These are phyloP conservation scores for Strix aluco DNA, from an alignment of 2,113 vertebrate genomes.

Conservation along the genomic window DNA sequence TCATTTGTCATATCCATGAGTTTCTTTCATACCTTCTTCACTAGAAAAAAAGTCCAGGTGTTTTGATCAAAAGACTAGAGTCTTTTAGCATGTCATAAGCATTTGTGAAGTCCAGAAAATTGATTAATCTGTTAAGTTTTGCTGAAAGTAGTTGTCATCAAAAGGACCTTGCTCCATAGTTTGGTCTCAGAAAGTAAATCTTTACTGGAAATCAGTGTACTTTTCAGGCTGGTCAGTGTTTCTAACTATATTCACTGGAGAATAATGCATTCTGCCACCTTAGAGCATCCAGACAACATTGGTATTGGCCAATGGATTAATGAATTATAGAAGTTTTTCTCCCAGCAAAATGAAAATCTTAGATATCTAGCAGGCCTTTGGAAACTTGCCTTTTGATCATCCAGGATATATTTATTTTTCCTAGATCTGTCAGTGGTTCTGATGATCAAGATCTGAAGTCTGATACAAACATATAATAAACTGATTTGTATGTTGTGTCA, in stretches of 20 bases:
- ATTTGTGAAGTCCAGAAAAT: background rate
- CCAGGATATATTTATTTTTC: background rate
- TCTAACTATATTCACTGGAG: background rate
- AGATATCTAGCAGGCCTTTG: background rate
- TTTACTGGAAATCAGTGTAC: background rate
- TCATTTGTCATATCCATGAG: background rate
- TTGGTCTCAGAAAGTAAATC: background rate
- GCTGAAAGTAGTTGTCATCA: background rate
- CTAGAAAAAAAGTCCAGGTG: background rate
- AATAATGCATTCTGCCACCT: background rate
- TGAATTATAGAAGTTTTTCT: background rate
- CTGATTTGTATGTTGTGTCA: background rate
- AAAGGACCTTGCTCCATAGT: background rate
- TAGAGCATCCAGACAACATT: background rate
- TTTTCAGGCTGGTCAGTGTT: background rate
- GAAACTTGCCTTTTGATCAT: background rate
- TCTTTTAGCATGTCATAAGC: background rate
- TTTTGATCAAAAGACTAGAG: background rate
- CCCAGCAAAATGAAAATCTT: background rate
- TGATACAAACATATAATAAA: background rate
- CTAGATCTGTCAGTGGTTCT: background rate
- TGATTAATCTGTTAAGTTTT: background rate
- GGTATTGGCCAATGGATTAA: background rate
- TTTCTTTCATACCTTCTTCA: background rate
- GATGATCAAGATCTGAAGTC: background rate